These are phyloP conservation scores for Tolmerus cingulatus DNA, from an alignment of 2,888 invertebrate genomes.

Conservation along the genomic window DNA sequence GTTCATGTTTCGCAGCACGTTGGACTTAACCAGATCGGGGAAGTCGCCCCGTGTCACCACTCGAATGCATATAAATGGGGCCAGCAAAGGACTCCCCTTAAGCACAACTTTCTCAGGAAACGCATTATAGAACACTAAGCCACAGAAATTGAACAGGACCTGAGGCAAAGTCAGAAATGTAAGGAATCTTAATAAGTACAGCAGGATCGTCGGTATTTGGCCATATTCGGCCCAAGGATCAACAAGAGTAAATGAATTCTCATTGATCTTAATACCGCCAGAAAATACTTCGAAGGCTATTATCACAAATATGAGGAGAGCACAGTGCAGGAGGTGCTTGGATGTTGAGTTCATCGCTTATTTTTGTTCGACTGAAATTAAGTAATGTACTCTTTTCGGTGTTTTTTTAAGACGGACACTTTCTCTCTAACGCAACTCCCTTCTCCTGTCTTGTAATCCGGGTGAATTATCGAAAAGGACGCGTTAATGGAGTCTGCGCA, in stretches of 20 bases:
- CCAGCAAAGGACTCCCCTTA: constrained; percentile 88
- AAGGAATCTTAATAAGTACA: constrained; percentile 81
- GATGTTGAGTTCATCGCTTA: constrained; percentile 62
- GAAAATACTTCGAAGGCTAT: constrained; percentile 75
- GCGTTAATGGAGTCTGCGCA: not conserved
- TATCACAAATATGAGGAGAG: constrained; percentile 77
- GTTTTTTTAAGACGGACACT: not conserved
- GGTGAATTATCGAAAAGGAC: not conserved
- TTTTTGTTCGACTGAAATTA: not conserved
- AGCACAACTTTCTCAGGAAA: constrained; percentile 90
- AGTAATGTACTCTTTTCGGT: not conserved
- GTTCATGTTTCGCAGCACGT: constrained; percentile 86
- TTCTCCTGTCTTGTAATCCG: not conserved
- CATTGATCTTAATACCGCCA: constrained; percentile 69
- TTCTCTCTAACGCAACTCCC: not conserved
- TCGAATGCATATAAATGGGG: constrained; percentile 93
- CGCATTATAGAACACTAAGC: constrained; percentile 88
- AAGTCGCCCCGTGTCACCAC: constrained; percentile 95
- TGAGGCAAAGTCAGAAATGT: constrained; percentile 89
- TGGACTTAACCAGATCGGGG: constrained; percentile 86
- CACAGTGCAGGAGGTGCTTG: constrained; percentile 84
- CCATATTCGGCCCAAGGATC: constrained; percentile 88
- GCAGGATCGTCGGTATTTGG: constrained; percentile 73
- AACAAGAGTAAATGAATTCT: constrained; percentile 66
- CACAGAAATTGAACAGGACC: constrained; percentile 82